phyloP scores from a whole-genome alignment of 2,113 vertebrate genomes.

The Mus musculus region DNA sequence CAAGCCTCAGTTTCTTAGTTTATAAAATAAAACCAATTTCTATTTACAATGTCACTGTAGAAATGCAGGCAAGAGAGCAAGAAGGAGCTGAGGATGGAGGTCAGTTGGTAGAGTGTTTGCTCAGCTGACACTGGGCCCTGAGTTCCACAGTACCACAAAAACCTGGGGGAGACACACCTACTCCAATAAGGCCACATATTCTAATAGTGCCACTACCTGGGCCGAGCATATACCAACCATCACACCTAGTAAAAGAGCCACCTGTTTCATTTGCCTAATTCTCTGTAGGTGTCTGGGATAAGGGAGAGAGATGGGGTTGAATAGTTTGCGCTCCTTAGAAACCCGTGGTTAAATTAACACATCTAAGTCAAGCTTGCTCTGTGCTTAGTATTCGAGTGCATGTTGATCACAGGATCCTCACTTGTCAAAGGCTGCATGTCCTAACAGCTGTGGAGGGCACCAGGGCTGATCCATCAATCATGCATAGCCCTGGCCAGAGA shows the following conservation, averaged over 20 bases:
- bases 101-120: background rate
- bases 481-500: background rate
- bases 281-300: background rate
- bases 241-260: background rate
- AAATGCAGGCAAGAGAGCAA: background rate
- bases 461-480: background rate
- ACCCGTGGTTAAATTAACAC: background rate
- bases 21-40: slow-evolving; percentile 6
- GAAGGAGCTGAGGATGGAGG: background rate
- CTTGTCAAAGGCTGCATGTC: background rate
- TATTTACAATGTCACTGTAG: background rate
- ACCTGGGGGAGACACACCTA: background rate
- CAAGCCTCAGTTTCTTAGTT: slow-evolving; percentile 6
- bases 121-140: background rate
- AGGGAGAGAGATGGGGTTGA: background rate
- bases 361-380: background rate
- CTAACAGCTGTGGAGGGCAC: background rate
- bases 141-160: background rate
- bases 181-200: no score
- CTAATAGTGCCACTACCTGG: no score
- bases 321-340: background rate
- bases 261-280: slow-evolving; percentile 14
- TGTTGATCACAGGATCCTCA: background rate
- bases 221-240: no score
- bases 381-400: background rate